Base-by-base conservation (phyloP, 37 sponge, comb jelly and placozoan species). In the Chondrilla cf. caribensis region DNA sequence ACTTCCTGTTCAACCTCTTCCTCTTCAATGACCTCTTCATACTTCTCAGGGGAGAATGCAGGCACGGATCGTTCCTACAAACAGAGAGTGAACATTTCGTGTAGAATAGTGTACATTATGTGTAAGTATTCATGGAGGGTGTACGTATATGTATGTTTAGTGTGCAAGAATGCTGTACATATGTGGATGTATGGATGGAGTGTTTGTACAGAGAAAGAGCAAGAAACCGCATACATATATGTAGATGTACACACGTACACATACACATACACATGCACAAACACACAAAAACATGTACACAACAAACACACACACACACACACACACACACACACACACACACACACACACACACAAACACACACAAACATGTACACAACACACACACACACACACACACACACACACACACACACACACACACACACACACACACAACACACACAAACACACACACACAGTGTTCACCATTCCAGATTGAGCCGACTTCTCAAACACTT, bases 11-110 rank as follows among this genome's bases (percentile, higher is more conserved):
- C 87, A 31, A 84, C 81, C 82, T 79, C 84, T 54, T 84, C 87
- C 58, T 94, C 95, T 75, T 88, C 84, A 28, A 55, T 70, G 3
- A 62, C 60, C 22, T 86, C 89, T 19, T 84, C 95, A 73, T 31
- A 51, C 41, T 83, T 79, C 55, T 78, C 41, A 24, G 83, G 78
- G 38, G 70, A n/a, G 9, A 51, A 25, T 79, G 79, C 58, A 31
- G 79, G 54, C 58, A 55, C 43, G 17, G 58, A 29, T 4, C 79
- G 17, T 15, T 79, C 79, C 79, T 79, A n/a, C n/a, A n/a, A n/a
- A n/a, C n/a, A n/a, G n/a, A n/a, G n/a, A n/a, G n/a, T n/a, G n/a
- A n/a, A n/a, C n/a, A n/a, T n/a, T n/a, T n/a, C n/a, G n/a, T n/a
- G n/a, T n/a, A n/a, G n/a, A n/a, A n/a, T n/a, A n/a, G n/a, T n/a